Conservation (phyloP, 2,888 invertebrate genomes). For the Frankliniella fusca region DNA sequence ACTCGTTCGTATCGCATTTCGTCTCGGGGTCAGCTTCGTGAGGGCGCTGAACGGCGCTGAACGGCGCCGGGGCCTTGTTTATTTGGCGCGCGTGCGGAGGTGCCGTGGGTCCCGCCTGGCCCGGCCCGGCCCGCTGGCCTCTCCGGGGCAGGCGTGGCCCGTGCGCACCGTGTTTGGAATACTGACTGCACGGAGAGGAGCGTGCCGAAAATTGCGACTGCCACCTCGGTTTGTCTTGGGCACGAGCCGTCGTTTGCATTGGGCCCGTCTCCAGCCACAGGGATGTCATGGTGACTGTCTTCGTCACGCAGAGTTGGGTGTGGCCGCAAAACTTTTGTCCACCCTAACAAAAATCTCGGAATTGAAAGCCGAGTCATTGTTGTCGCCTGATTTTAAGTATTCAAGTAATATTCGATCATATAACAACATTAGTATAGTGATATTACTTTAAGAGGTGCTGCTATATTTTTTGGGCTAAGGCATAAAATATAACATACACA, state of each 20-base stretch:
- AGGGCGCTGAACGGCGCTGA: not conserved
- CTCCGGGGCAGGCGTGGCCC: not conserved
- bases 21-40: not conserved
- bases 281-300: constrained; percentile 1
- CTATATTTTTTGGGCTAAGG: too few relatives aligned
- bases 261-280: not conserved
- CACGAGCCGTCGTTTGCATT: constrained; percentile 23
- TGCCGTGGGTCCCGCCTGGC: not conserved
- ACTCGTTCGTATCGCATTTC: too few relatives aligned
- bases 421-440: too few relatives aligned
- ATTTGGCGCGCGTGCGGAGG: constrained; percentile 21
- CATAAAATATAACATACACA: too few relatives aligned
- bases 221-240: constrained; percentile 23
- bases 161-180: not conserved
- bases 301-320: not conserved
- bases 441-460: too few relatives aligned
- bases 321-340: not conserved
- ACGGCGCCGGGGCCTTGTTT: not conserved
- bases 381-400: too few relatives aligned
- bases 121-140: not conserved
- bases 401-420: too few relatives aligned
- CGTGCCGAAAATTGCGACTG: constrained; percentile 24
- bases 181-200: not conserved
- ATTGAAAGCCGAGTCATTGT: too few relatives aligned
- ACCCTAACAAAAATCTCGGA: too few relatives aligned